Percentiles rank a stretch among this genome's conserved stretches.
Conservation (phyloP, 2,888 invertebrate genomes). For the Chelonus formosanus region DNA sequence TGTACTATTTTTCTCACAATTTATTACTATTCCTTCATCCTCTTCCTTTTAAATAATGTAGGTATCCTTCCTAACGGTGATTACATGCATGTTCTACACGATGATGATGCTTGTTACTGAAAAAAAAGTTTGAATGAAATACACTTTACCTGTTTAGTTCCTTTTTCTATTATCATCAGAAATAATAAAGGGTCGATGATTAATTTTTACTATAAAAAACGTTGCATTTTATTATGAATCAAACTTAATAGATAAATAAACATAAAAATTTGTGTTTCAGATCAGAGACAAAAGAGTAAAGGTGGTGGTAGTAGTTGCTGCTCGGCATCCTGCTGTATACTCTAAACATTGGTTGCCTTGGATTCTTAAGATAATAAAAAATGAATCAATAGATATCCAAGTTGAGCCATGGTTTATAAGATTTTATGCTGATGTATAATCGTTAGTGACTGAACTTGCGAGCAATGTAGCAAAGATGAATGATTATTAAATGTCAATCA, state of each 20-base stretch:
- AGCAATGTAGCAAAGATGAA: slow-evolving; percentile 48
- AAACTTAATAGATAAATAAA: not conserved
- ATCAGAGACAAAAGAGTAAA: slow-evolving; percentile 96
- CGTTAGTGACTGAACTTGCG: slow-evolving; percentile 58
- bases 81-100: slow-evolving; percentile 52
- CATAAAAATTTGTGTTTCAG: slow-evolving; percentile 69
- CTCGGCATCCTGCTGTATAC: slow-evolving; percentile 91
- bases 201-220: not conserved
- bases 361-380: slow-evolving; percentile 52
- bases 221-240: not conserved
- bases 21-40: not conserved
- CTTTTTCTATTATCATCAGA: too few species aligned
- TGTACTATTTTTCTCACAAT: slow-evolving; percentile 9
- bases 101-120: slow-evolving; percentile 35
- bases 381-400: slow-evolving; percentile 51
- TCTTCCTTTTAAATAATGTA: slow-evolving; percentile 36
- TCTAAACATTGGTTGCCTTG: slow-evolving; percentile 72
- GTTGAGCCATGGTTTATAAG: slow-evolving; percentile 56
- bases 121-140: too few species aligned
- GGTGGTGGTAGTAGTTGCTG: slow-evolving; percentile 94
- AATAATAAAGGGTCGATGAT: too few species aligned
- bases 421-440: slow-evolving; percentile 60
- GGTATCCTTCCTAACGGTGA: slow-evolving; percentile 58
- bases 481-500: too few species aligned
- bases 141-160: too few species aligned